phyloP scores from a whole-genome alignment of 2,888 invertebrate genomes.

The Lumbricus terrestris region DNA sequence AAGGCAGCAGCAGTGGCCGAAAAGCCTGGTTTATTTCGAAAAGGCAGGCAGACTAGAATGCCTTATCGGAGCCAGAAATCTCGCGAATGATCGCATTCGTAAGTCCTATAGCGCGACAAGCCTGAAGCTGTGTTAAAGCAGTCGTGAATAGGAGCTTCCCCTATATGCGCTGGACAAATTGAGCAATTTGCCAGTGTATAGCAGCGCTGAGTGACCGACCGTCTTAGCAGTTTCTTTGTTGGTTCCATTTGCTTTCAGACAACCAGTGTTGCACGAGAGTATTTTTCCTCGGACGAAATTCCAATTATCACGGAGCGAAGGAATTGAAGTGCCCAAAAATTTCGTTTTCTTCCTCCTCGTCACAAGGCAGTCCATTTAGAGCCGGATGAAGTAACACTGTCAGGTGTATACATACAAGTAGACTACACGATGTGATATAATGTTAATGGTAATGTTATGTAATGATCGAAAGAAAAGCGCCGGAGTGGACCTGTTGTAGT shows the following conservation, averaged over 20 bases:
- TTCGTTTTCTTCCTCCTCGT: background rate
- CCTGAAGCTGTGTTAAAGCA: background rate
- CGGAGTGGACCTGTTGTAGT: too few species aligned
- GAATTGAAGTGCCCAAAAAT: background rate
- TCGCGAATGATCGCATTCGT: background rate
- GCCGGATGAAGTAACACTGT: background rate
- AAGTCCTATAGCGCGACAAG: background rate
- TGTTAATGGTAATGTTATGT: too few species aligned
- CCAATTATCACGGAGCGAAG: background rate
- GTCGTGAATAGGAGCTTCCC: background rate
- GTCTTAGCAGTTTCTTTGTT: background rate
- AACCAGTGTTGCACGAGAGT: too few species aligned
- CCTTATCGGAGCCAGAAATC: background rate
- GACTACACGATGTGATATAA: too few species aligned
- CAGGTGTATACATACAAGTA: rapidly evolving
- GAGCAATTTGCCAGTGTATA: background rate
- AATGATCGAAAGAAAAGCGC: too few species aligned
- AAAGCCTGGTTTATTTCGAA: background rate
- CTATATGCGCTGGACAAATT: background rate
- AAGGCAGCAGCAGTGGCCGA: too few species aligned
- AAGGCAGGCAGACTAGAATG: background rate
- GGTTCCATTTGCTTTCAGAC: background rate
- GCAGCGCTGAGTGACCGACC: background rate
- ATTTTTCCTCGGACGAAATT: background rate
- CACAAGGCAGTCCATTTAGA: background rate